These are phyloP conservation scores for Cossypha niveicapilla DNA, from an alignment of 2,797 vertebrate genomes.

Conservation along the genomic window DNA sequence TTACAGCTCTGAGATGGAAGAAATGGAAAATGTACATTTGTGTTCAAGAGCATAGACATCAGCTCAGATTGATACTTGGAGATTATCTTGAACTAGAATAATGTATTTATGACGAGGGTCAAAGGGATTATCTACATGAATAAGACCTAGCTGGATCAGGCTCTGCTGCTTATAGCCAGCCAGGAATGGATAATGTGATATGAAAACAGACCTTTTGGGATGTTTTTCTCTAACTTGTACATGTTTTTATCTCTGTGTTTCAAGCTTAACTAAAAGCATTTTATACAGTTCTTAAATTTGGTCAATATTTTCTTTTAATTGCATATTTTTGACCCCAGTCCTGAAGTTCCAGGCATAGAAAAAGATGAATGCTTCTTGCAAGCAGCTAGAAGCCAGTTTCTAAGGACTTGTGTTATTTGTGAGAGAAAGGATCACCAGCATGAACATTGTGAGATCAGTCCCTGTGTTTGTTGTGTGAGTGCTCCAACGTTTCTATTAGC, in stretches of 20 bases:
- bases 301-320: neutral
- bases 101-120: conserved; percentile 52
- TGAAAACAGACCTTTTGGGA: neutral
- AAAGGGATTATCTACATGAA: conserved; percentile 52
- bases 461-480: neutral
- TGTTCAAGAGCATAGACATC: conserved; percentile 1
- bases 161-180: conserved; percentile 20
- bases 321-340: neutral
- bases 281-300: neutral
- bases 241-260: neutral
- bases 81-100: conserved; percentile 63
- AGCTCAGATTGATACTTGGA: conserved; percentile 43
- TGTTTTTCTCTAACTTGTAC: neutral
- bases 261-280: neutral
- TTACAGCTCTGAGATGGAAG: conserved; percentile 7
- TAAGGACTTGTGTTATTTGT: neutral
- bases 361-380: neutral
- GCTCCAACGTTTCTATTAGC: neutral
- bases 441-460: neutral
- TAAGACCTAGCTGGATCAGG: conserved; percentile 26
- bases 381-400: neutral
- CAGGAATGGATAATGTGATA: conserved; percentile 16
- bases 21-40: neutral
- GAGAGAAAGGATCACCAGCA: neutral
- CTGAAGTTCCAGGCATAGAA: neutral